Evolutionary conservation across 30 jellyfish, hydroid and myxozoan genomes (phyloP), one percentile per base, ranked within the genome.

Genomic region (Calvadosia cruxmelitensis): DNA sequence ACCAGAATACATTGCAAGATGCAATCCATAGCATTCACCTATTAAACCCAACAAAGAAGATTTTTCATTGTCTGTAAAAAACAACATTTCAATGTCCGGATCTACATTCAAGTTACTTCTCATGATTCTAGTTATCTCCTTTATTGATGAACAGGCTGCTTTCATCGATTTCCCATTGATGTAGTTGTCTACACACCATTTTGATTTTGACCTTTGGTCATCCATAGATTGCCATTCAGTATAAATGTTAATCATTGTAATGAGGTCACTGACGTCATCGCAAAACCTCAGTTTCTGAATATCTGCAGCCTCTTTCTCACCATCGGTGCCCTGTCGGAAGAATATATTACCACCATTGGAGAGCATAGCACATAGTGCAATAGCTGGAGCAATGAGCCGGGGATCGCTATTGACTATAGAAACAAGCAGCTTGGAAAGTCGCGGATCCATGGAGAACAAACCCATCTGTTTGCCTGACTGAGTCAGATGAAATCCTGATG

Each of bases 101-200:
- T 35, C 13, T 3, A 34, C 26, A 23, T 49, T 27, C 10, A 53
- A 27, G 26, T 26, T 49, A 67, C 63, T 64, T 34, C 49, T 35
- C n/a, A 79, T 61, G 25, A 10, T 50, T 13, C 53, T 35, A 24
- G 34, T 53, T 49, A 69, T 35, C 20, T 80, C 93, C 13, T 52
- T 67, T 29, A 64, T 57, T 31, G 71, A 70, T 23, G 70, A 82
- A 3, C 50, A 27, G 50, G 72, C 68, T 28, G 76, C 70, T 1
- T 83, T 70, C 76, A 80, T 67, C 16, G 93, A 33, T 80, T 80
- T 80, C 16, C 84, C 93, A 66, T 80, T 80, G 25, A 80, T 48
- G 49, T 35, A 57, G 31, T 72, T 72, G 25, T 35, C 29, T 15
- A 20, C 57, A 64, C 93, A 80, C 93, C 93, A 80, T 50, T 66